A percentile compares a stretch with the other conserved stretches of the same genome.
These are phyloP conservation scores for Peucedramus taeniatus DNA, from an alignment of 2,113 vertebrate genomes.

Conservation along the genomic window DNA sequence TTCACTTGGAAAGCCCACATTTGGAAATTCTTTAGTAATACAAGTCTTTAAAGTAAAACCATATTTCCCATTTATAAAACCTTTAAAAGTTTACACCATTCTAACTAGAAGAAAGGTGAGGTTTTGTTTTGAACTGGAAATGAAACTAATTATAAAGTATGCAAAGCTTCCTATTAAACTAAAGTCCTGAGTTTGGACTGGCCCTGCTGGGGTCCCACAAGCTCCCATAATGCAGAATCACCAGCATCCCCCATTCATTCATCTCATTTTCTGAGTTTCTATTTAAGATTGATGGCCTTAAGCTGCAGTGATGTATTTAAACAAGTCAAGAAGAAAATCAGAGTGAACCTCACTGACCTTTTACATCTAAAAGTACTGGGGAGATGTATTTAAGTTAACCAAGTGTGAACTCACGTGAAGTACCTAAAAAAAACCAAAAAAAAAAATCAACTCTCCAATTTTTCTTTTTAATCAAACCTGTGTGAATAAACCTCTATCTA, in stretches of 20 bases:
- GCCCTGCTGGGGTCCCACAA: not conserved
- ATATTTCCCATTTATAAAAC: not conserved
- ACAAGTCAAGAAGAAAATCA: conserved; percentile 20
- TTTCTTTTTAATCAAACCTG: not conserved
- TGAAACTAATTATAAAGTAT: not conserved
- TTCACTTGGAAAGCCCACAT: not conserved
- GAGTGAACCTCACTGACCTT: not conserved
- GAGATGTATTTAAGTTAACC: not conserved
- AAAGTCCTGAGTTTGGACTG: not conserved
- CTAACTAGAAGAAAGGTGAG: not conserved
- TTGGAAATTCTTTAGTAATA: not conserved
- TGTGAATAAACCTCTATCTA: not conserved
- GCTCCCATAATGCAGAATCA: not conserved
- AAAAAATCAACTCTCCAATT: not conserved
- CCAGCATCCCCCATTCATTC: not conserved
- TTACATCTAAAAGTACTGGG: not conserved
- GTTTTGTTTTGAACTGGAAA: not conserved
- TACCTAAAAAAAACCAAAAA: not conserved
- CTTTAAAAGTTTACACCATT: not conserved
- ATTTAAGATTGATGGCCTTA: not conserved
- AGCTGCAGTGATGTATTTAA: not conserved
- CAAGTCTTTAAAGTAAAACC: not conserved
- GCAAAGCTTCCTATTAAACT: not conserved
- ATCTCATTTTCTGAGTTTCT: not conserved
- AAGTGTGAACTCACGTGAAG: not conserved